phyloP scores from a whole-genome alignment of 2,888 invertebrate genomes.

The Synanthedon andrenaeformis region DNA sequence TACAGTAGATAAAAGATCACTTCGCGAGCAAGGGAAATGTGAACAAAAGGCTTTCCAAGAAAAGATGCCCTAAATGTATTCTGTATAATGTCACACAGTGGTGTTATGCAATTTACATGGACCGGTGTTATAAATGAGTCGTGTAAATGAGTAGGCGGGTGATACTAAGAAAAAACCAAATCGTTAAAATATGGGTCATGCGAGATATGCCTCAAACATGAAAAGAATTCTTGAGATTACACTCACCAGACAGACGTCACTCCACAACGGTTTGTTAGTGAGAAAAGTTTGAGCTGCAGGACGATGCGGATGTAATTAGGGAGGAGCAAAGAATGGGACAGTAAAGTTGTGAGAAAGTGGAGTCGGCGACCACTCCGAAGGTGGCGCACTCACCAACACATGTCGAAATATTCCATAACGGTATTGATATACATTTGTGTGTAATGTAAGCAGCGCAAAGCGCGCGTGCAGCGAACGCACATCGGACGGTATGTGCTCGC shows the following conservation, averaged over 20 bases:
- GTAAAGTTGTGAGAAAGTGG: constrained; percentile 8
- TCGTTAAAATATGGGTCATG: constrained; percentile 17
- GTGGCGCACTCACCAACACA: constrained; percentile 61
- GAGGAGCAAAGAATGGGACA: constrained; percentile 15
- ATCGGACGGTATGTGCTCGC: constrained; percentile 12
- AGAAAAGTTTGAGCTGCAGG: constrained; percentile 14
- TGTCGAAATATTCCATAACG: constrained; percentile 52
- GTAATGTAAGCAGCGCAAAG: constrained; percentile 8
- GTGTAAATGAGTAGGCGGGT: constrained; percentile 3
- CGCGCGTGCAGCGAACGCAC: constrained; percentile 25
- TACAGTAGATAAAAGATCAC: no score
- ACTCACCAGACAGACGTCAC: constrained; percentile 27
- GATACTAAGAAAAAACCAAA: constrained; percentile 11
- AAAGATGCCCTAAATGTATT: no score
- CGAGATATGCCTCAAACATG: constrained; percentile 10
- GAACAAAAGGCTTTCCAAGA: no score
- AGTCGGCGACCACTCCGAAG: constrained; percentile 12
- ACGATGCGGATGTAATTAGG: constrained; percentile 18
- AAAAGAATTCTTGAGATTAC: constrained; percentile 16
- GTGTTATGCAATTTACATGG: not conserved
- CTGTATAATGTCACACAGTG: no score
- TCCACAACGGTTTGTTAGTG: constrained; percentile 25
- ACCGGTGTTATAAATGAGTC: constrained; percentile 2
- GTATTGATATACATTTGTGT: constrained; percentile 20
- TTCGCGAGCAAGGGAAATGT: no score